Evolutionary conservation across 2,797 vertebrate genomes (phyloP).

Genomic region (Morus bassanus): DNA sequence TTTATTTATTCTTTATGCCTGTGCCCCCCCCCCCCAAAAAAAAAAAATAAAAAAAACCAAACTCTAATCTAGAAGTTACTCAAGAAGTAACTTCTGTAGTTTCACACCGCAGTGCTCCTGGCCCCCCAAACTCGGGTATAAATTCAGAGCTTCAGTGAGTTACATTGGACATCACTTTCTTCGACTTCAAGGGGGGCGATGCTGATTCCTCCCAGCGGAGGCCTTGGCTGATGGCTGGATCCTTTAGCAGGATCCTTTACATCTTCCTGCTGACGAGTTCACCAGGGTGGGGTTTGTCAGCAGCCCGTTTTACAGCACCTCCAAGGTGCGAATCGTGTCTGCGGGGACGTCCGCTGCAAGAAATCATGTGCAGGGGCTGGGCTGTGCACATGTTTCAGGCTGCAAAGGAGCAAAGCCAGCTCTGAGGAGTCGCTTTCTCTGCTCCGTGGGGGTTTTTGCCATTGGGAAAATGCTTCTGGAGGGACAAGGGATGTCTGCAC

Average conservation of each 20-base stretch:
- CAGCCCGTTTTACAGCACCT: background rate
- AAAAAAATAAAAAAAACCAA: background rate
- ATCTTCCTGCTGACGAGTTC: background rate
- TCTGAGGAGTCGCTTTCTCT: background rate
- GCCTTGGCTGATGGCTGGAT: background rate
- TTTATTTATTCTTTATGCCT: background rate
- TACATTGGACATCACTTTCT: fast-evolving
- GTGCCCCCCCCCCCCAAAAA: background rate
- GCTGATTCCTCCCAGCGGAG: background rate
- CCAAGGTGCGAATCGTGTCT: fast-evolving
- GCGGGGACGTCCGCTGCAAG: fast-evolving
- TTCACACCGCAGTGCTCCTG: background rate
- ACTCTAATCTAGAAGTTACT: background rate
- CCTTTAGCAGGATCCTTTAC: background rate
- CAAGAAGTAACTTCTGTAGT: background rate
- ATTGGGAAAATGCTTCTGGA: fast-evolving
- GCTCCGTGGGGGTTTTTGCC: fast-evolving
- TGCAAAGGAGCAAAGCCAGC: background rate
- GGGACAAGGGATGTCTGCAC: fast-evolving
- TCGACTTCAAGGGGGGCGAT: background rate
- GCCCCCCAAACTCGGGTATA: fast-evolving
- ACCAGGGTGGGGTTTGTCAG: no score
- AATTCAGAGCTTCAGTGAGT: background rate
- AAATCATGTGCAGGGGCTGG: fast-evolving
- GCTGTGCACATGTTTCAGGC: fast-evolving